Conservation (phyloP, 2,888 invertebrate species). For the Orchesella flavescens region DNA sequence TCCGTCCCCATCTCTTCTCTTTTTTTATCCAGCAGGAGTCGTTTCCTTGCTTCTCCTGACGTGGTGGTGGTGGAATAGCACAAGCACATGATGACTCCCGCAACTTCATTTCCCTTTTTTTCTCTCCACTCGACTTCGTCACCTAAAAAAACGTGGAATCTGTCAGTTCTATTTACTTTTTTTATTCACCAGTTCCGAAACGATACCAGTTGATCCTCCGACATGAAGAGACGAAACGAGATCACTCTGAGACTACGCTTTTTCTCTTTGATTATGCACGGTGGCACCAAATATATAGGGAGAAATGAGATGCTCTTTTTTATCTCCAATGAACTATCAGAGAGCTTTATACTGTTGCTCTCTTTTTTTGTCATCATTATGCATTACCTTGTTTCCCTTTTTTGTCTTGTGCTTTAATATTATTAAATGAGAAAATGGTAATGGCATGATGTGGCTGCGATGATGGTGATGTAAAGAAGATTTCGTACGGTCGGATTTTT, state of each 20-base stretch:
- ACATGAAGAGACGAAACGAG: background rate
- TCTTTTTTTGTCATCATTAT: conserved; percentile 1
- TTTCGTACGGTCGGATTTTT: background rate
- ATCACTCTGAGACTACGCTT: background rate
- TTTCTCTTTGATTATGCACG: background rate
- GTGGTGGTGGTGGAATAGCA: background rate
- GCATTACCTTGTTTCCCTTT: conserved; percentile 8
- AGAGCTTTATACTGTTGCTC: conserved; percentile 3
- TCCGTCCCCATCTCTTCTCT: background rate
- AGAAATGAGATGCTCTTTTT: background rate
- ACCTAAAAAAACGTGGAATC: background rate
- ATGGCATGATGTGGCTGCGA: background rate
- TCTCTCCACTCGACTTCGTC: conserved; percentile 7
- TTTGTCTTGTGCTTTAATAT: background rate
- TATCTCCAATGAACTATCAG: background rate
- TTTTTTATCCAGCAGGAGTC: conserved; percentile 1
- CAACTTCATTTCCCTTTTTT: conserved; percentile 16
- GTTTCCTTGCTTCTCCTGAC: background rate
- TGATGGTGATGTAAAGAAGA: background rate
- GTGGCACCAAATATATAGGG: background rate
- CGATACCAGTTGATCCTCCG: conserved; percentile 14
- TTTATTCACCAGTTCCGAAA: background rate
- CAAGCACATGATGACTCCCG: background rate
- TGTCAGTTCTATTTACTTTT: conserved; percentile 16
- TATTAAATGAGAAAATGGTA: conserved; percentile 4